Conservation (phyloP, 2,113 vertebrate species). For the Grammomys surdaster region DNA sequence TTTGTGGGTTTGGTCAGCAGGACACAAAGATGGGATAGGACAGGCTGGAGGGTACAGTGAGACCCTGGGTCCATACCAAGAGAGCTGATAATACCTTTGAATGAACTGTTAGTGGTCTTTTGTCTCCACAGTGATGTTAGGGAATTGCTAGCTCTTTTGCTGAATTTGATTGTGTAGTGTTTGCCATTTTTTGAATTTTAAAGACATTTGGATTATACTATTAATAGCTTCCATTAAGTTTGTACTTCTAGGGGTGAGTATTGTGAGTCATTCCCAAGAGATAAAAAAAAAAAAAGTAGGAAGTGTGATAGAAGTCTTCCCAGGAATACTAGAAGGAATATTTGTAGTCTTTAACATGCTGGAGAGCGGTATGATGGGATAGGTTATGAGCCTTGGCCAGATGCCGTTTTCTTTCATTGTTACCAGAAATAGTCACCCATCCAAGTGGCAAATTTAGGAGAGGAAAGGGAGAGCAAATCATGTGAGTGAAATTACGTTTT, state of each 20-base stretch:
- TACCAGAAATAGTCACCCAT: constrained; percentile 39
- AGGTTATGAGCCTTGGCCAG: not conserved
- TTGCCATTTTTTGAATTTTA: constrained; percentile 41
- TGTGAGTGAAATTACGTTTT: not conserved
- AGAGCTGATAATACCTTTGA: not conserved
- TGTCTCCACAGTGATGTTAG: not conserved
- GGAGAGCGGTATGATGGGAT: not conserved
- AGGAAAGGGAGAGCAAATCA: not conserved
- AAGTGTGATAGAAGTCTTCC: too few relatives aligned
- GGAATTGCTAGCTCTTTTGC: not conserved
- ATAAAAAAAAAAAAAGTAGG: not conserved
- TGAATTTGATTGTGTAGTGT: not conserved
- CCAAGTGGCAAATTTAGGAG: not conserved
- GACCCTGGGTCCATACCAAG: not conserved
- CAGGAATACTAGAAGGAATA: not conserved
- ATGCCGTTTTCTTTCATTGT: constrained; percentile 23
- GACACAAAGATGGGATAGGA: not conserved
- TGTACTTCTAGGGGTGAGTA: not conserved
- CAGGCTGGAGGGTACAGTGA: not conserved
- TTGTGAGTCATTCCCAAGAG: not conserved
- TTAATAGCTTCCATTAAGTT: not conserved
- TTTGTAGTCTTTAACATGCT: not conserved
- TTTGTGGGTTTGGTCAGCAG: not conserved
- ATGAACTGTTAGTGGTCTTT: not conserved
- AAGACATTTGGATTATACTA: not conserved